Evolutionary conservation across 2,113 vertebrate species (phyloP).

Genomic region (Neolamprologus tretocephalus): DNA sequence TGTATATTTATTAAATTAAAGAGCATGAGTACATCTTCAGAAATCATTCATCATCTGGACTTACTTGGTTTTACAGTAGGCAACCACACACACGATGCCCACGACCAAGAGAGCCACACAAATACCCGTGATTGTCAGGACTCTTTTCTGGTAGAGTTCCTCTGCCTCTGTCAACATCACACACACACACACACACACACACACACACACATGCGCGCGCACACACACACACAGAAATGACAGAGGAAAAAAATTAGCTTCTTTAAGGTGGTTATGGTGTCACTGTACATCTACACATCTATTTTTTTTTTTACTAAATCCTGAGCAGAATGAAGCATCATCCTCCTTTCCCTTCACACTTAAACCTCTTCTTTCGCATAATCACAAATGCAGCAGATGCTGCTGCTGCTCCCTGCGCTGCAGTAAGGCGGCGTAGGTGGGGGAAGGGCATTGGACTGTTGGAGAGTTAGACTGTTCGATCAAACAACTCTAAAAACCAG

Average conservation of each 20-base stretch:
- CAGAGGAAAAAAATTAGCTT: background rate
- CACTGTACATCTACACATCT: background rate
- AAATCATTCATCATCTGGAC: slow-evolving; percentile 45
- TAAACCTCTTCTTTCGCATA: background rate
- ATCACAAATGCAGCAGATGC: slow-evolving; percentile 18
- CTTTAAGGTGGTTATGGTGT: background rate
- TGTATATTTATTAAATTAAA: background rate
- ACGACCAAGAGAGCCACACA: slow-evolving; percentile 95
- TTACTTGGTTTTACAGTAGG: slow-evolving; percentile 99
- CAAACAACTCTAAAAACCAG: background rate
- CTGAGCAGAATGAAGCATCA: slow-evolving; percentile 30
- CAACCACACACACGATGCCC: slow-evolving; percentile 97
- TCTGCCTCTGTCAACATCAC: slow-evolving; percentile 85
- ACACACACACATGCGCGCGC: background rate
- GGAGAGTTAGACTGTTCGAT: background rate
- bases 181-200: slow-evolving; percentile 41
- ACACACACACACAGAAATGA: background rate
- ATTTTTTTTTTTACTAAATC: slow-evolving; percentile 5
- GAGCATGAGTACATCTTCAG: background rate
- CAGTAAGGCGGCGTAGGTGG: background rate
- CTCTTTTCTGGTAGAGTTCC: slow-evolving; percentile 98
- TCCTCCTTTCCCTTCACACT: background rate
- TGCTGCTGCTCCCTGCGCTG: background rate
- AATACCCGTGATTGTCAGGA: slow-evolving; percentile 97
- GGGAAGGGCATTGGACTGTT: background rate